Evolutionary conservation across 2,888 invertebrate species (phyloP).

Genomic region (Liodrosophila aerea): DNA sequence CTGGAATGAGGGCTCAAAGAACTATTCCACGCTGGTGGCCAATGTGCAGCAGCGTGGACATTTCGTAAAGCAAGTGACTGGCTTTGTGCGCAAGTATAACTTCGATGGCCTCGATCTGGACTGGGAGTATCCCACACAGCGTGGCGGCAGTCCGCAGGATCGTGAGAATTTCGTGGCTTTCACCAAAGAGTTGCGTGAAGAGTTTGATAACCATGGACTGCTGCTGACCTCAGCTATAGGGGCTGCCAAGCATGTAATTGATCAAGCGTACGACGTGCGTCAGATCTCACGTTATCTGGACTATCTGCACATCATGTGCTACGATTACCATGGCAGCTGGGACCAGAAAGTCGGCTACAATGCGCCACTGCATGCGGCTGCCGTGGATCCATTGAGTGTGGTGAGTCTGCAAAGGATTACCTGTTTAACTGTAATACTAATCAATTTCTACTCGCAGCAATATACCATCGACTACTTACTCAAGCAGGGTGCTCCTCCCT

Average conservation of each 20-base stretch:
- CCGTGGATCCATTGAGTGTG: slow-evolving; percentile 85
- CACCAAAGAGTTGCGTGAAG: slow-evolving; percentile 89
- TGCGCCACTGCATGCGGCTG: slow-evolving; percentile 86
- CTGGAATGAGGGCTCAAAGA: slow-evolving; percentile 93
- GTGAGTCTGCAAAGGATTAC: slow-evolving; percentile 83
- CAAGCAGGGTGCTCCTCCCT: slow-evolving; percentile 87
- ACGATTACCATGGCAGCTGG: slow-evolving; percentile 95
- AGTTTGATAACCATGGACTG: slow-evolving; percentile 87
- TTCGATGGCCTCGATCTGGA: slow-evolving; percentile 84
- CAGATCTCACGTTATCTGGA: slow-evolving; percentile 87
- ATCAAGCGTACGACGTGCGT: slow-evolving; percentile 89
- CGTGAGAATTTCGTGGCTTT: slow-evolving; percentile 89
- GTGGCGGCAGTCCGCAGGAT: slow-evolving; percentile 89
- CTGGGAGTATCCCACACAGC: slow-evolving; percentile 92
- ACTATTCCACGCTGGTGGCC: slow-evolving; percentile 85
- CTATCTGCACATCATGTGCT: slow-evolving; percentile 92
- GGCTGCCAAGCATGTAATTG: slow-evolving; percentile 89
- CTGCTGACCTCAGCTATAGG: slow-evolving; percentile 92
- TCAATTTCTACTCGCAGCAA: slow-evolving; percentile 84
- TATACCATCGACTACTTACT: slow-evolving; percentile 90
- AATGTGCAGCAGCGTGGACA: slow-evolving; percentile 85
- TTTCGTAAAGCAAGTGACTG: slow-evolving; percentile 88
- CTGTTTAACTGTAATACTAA: too few species aligned
- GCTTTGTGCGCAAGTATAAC: slow-evolving; percentile 84
- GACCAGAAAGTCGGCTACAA: slow-evolving; percentile 89